Conservation (phyloP, 2,888 invertebrate genomes). For the Philaethria dido region DNA sequence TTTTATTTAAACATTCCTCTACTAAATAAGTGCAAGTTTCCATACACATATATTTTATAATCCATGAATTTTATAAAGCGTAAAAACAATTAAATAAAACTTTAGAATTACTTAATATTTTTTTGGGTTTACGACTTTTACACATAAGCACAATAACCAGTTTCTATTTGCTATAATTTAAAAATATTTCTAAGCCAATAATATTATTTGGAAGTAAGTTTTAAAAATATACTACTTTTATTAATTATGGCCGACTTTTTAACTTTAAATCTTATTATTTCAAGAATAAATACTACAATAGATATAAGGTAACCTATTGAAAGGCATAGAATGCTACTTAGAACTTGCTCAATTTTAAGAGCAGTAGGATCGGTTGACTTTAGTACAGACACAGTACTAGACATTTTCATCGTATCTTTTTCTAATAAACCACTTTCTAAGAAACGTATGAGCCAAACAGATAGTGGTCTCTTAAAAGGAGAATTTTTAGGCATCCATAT, state of each 20-base stretch:
- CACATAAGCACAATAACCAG: no score
- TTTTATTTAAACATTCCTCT: constrained; percentile 5
- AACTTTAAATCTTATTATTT: constrained; percentile 53
- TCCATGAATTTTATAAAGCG: no score
- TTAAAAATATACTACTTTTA: not conserved
- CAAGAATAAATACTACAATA: constrained; percentile 54
- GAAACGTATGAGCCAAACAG: constrained; percentile 62
- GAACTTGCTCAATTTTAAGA: constrained; percentile 57
- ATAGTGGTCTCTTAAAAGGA: constrained; percentile 55
- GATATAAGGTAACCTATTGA: constrained; percentile 58
- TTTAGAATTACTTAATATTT: no score
- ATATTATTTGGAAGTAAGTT: not conserved
- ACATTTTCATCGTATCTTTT: constrained; percentile 51
- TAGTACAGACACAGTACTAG: constrained; percentile 42
- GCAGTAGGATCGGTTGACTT: constrained; percentile 57
- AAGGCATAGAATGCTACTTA: constrained; percentile 63
- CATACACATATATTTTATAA: no score
- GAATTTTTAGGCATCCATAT: constrained; percentile 67
- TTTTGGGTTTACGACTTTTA: no score
- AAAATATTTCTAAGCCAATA: not conserved
- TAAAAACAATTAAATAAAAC: no score
- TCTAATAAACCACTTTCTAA: constrained; percentile 65
- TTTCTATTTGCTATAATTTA: not conserved
- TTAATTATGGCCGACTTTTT: not conserved
- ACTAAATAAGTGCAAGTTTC: not conserved